Evolutionary conservation across 2,888 invertebrate species (phyloP).

Genomic region (Labia minor): DNA sequence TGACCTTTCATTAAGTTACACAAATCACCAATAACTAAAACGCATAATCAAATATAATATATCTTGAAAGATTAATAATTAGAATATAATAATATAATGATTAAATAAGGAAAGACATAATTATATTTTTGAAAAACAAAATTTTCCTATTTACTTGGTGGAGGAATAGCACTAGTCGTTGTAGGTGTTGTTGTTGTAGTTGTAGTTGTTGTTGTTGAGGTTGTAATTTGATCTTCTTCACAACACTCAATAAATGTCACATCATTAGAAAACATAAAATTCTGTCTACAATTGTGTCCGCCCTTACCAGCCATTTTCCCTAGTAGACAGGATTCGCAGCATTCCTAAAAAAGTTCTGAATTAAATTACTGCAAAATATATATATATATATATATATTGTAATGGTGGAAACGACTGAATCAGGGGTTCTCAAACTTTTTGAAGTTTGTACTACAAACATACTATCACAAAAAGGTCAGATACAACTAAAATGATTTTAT

Average conservation of each 20-base stretch:
- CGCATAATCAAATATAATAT: conserved; percentile 19
- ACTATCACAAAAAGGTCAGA: too few relatives aligned
- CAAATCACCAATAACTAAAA: conserved; percentile 40
- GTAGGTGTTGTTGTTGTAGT: conserved; percentile 21
- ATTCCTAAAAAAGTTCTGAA: conserved; percentile 37
- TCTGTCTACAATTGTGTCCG: background rate
- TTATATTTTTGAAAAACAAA: background rate
- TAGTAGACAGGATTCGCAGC: conserved; percentile 53
- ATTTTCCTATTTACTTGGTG: conserved; percentile 14
- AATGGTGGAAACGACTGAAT: too few relatives aligned
- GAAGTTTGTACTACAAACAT: too few relatives aligned
- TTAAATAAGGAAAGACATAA: background rate
- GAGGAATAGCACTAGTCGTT: too few relatives aligned
- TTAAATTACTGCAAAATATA: too few relatives aligned
- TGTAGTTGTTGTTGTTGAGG: conserved; percentile 27
- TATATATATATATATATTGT: too few relatives aligned
- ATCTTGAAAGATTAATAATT: too few relatives aligned
- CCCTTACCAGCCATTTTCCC: conserved; percentile 33
- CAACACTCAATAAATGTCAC: background rate
- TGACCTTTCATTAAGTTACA: conserved; percentile 45
- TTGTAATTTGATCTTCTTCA: conserved; percentile 22
- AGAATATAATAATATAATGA: too few relatives aligned
- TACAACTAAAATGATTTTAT: too few relatives aligned
- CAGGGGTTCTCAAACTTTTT: too few relatives aligned
- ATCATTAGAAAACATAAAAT: background rate